Percentiles rank a stretch among this genome's conserved stretches.
phyloP scores from a whole-genome alignment of 2,113 vertebrate species.

The Macroglossus sobrinus region DNA sequence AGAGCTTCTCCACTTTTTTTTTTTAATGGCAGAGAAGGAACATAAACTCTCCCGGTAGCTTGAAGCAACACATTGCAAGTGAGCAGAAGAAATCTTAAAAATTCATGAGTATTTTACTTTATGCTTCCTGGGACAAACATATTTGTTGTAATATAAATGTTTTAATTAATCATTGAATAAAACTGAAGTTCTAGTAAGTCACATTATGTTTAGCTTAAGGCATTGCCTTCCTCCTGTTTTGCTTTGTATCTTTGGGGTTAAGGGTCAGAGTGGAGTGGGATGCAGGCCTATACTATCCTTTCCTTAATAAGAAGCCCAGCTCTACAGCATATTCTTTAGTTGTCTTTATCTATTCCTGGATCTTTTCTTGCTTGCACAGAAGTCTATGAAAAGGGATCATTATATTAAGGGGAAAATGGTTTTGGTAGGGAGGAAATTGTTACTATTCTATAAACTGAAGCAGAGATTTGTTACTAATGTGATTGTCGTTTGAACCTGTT shows the following conservation, averaged over 20 bases:
- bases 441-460: background rate
- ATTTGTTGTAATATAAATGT: constrained; percentile 2
- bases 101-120: background rate
- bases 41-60: constrained; percentile 28
- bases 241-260: background rate
- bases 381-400: background rate
- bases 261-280: background rate
- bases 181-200: constrained; percentile 2
- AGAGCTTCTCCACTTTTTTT: background rate
- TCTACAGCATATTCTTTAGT: background rate
- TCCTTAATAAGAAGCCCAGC: background rate
- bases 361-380: constrained; percentile 6
- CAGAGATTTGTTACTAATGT: constrained; percentile 22
- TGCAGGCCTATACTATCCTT: background rate
- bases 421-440: constrained; percentile 20
- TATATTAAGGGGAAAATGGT: background rate
- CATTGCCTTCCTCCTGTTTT: background rate
- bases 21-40: background rate
- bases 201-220: background rate
- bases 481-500: constrained; percentile 19
- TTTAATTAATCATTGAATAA: constrained; percentile 35
- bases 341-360: background rate
- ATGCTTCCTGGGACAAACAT: background rate
- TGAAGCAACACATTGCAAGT: constrained; percentile 3
- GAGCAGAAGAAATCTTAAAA: constrained; percentile 45